Conservation (phyloP, 2,888 invertebrate species). For the Caenorhabditis parvicauda region DNA sequence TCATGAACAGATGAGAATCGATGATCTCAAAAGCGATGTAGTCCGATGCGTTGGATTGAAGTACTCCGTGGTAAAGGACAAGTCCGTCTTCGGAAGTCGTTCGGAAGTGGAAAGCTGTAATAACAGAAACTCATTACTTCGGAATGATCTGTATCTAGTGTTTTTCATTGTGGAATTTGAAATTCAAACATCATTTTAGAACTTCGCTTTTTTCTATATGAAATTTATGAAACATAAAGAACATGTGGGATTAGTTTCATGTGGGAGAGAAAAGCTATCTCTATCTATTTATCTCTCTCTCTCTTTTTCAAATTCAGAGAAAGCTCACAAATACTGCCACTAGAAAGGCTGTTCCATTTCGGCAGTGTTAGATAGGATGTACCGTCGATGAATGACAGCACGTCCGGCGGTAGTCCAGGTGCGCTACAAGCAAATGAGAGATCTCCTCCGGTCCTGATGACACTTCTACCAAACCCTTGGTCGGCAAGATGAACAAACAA, state of each 20-base stretch:
- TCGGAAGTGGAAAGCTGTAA: constrained; percentile 72
- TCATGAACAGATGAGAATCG: constrained; percentile 87
- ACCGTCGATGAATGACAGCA: constrained; percentile 51
- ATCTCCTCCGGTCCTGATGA: constrained; percentile 51
- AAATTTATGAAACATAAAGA: background rate
- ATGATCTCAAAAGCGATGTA: constrained; percentile 89
- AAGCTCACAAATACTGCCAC: constrained; percentile 51
- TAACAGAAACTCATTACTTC: too few species aligned
- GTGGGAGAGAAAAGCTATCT: background rate
- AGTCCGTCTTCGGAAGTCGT: constrained; percentile 92
- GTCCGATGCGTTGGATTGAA: constrained; percentile 67
- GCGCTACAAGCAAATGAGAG: constrained; percentile 55
- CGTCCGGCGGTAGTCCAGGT: constrained; percentile 48
- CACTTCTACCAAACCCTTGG: constrained; percentile 56
- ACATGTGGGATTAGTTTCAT: background rate
- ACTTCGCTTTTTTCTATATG: background rate
- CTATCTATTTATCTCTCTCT: too few species aligned
- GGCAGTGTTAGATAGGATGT: constrained; percentile 44
- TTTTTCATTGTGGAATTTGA: too few species aligned
- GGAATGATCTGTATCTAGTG: too few species aligned
- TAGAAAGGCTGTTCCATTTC: constrained; percentile 54
- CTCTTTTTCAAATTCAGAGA: too few species aligned
- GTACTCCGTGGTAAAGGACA: constrained; percentile 76
- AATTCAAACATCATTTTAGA: too few species aligned
- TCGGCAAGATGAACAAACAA: constrained; percentile 58